Base-by-base conservation (phyloP, 2,113 vertebrate species). In the Aegypius monachus region DNA sequence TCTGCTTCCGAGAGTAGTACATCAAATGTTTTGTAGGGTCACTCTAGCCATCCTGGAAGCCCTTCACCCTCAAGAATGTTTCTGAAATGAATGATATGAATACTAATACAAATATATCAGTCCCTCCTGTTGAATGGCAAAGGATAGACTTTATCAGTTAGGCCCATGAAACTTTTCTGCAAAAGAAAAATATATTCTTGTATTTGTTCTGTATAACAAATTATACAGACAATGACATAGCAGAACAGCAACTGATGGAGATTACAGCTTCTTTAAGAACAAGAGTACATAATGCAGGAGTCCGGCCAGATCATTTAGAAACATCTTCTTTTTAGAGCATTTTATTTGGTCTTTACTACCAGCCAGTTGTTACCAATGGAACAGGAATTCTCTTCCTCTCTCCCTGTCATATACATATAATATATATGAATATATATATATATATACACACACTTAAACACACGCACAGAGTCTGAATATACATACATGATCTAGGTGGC, bases 1-100 rank as follows among this genome's bases (percentile, higher is more conserved):
- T 95, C 97, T 97, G 96, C 97, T 98, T 98, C 97, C 98, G 96
- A 88, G 81, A 95, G 67, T 11, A 96, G 84, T 93, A 97, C 97
- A 98, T 98, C 95, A 98, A 98, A 98, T 65, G 67, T 95, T 97
- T 74, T 72, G 56, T 56, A 93, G 89, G 85, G 81, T 95, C 91
- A 66, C 59, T 80, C 45, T 73, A 87, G 67, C 84, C 66, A 88
- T 95, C 86, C 93, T 94, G 93, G 78, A 93, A 95, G 53, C 20
- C 68, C 78, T 82, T 95, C 50, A 68, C 62, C 34, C 78, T 85
- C 73, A 73, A 56, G 32, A 70, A 53, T 0, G 0, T 48, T 93
- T 93, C 66, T 89, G 73, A 80, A 91, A 73, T 26, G 13, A 87
- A 59, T 68, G 79, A 67, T 72, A 86, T 22, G 66, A 87, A 87